Percentiles rank a stretch among this genome's conserved stretches.
Conservation (phyloP, 2,113 vertebrate genomes). For the Anarrhichthys ocellatus region DNA sequence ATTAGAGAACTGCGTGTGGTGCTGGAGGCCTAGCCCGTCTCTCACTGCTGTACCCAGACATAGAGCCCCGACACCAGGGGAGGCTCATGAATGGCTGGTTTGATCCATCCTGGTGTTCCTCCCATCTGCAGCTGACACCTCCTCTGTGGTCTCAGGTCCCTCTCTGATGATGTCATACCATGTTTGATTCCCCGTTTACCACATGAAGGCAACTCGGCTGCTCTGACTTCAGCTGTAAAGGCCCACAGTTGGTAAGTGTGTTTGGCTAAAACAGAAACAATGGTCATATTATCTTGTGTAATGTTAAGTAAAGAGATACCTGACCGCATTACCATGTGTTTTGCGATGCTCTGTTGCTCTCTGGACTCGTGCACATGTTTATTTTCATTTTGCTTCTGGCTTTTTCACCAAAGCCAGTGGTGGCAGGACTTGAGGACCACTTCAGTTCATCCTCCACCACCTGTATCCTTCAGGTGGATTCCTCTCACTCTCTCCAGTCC, state of each 20-base stretch:
- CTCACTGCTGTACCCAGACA: conserved; percentile 35
- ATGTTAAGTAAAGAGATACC: conserved; percentile 40
- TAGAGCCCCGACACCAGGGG: conserved; percentile 37
- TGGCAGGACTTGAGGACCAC: neutral
- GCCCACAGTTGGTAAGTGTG: conserved; percentile 20
- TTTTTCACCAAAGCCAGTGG: conserved; percentile 18
- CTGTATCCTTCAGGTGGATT: conserved; percentile 63
- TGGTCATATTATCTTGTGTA: conserved; percentile 40
- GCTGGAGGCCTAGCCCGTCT: conserved; percentile 37
- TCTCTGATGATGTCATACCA: conserved; percentile 67
- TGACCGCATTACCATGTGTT: conserved; percentile 52
- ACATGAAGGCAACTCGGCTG: conserved; percentile 59
- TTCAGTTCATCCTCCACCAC: conserved; percentile 35
- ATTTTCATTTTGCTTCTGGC: conserved; percentile 15
- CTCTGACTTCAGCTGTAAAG: conserved; percentile 50
- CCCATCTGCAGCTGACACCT: conserved; percentile 63
- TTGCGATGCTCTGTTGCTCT: conserved; percentile 44
- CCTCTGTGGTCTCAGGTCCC: conserved; percentile 60
- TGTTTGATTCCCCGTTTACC: conserved; percentile 52
- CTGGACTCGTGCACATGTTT: conserved; percentile 32
- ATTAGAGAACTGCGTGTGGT: conserved; percentile 14
- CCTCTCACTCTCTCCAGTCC: conserved; percentile 17
- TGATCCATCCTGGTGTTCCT: conserved; percentile 76
- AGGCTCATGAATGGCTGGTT: conserved; percentile 63
- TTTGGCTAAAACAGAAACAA: conserved; percentile 56